phyloP scores from a whole-genome alignment of 2,888 invertebrate species.

The Agriopis aurantiaria region DNA sequence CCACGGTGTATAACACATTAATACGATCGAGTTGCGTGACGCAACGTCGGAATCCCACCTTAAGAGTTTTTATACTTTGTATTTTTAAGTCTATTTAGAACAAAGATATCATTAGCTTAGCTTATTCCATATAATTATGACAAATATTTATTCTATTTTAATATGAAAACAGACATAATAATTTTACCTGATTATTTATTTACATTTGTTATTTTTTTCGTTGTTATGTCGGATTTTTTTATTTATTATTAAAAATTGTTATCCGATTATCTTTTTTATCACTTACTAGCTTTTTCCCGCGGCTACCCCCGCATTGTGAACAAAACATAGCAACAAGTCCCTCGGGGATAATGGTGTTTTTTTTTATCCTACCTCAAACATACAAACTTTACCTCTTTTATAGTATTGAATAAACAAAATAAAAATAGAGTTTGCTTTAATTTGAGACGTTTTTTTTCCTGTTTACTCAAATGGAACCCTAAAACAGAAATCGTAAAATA shows the following conservation, averaged over 20 bases:
- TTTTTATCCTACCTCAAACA: too few relatives aligned
- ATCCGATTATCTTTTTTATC: neutral
- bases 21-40: neutral
- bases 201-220: conserved; percentile 17
- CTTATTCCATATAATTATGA: conserved; percentile 5
- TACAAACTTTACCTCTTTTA: too few relatives aligned
- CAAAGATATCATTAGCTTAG: conserved; percentile 6
- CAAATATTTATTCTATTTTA: conserved; percentile 3
- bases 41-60: neutral
- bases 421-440: too few relatives aligned
- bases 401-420: too few relatives aligned
- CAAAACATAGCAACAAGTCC: too few relatives aligned
- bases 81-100: conserved; percentile 20
- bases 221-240: neutral
- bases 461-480: neutral
- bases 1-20: too few relatives aligned
- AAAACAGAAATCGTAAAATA: neutral
- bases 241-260: neutral
- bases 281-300: neutral
- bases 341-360: too few relatives aligned
- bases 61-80: neutral
- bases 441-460: too few relatives aligned
- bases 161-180: conserved; percentile 7
- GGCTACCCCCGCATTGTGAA: too few relatives aligned
- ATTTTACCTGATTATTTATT: conserved; percentile 6